phyloP scores from a whole-genome alignment of 2,888 invertebrate genomes.

The Himalopsyche anomala region DNA sequence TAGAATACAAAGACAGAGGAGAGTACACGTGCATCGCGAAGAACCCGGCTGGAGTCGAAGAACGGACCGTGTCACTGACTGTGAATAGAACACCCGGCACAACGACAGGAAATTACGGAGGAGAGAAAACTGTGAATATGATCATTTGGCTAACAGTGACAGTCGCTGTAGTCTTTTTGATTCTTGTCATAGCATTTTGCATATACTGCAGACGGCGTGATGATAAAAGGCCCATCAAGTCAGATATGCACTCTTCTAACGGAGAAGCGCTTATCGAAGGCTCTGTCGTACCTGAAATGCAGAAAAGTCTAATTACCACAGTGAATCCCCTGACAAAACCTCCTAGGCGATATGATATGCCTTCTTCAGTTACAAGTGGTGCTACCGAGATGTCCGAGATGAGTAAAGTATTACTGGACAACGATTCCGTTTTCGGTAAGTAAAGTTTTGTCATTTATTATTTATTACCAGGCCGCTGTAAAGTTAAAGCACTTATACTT shows the following conservation, averaged over 20 bases:
- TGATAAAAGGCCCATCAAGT: slow-evolving; percentile 78
- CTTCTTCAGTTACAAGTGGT: slow-evolving; percentile 83
- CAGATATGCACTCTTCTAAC: slow-evolving; percentile 78
- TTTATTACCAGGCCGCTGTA: neutral
- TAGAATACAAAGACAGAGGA: slow-evolving; percentile 81
- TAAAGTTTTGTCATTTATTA: slow-evolving; percentile 66
- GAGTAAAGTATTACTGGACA: slow-evolving; percentile 88
- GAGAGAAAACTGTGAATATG: slow-evolving; percentile 77
- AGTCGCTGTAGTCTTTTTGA: slow-evolving; percentile 74
- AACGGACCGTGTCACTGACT: slow-evolving; percentile 83
- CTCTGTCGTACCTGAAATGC: slow-evolving; percentile 88
- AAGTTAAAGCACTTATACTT: neutral
- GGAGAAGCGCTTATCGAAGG: slow-evolving; percentile 85
- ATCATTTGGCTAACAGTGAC: slow-evolving; percentile 75
- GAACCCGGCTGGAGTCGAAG: slow-evolving; percentile 88
- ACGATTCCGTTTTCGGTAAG: slow-evolving; percentile 88
- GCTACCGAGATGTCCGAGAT: slow-evolving; percentile 89
- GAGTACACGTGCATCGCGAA: slow-evolving; percentile 88
- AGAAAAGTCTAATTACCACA: slow-evolving; percentile 89
- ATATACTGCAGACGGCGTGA: slow-evolving; percentile 77
- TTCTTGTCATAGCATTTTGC: slow-evolving; percentile 77
- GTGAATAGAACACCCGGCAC: slow-evolving; percentile 71
- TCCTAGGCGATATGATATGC: slow-evolving; percentile 85
- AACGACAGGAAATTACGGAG: slow-evolving; percentile 73
- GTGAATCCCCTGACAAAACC: slow-evolving; percentile 92